phyloP scores from a whole-genome alignment of 2,888 invertebrate species.

The Idaea straminata region DNA sequence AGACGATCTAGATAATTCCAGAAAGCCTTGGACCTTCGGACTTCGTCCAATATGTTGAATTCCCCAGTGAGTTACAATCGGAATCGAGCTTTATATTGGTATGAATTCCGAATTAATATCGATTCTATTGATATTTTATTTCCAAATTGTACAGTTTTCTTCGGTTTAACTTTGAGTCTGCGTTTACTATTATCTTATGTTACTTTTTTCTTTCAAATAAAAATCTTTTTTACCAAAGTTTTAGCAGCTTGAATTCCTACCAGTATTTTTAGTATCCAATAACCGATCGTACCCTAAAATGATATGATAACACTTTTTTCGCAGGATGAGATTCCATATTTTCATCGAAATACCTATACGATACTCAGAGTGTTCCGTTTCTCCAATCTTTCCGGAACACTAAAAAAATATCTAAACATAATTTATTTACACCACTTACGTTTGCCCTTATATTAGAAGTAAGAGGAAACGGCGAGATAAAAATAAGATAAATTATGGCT shows the following conservation, averaged over 20 bases:
- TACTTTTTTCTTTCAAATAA: background rate
- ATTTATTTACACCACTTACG: constrained; percentile 43
- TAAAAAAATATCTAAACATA: constrained; percentile 27
- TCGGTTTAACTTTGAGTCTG: background rate
- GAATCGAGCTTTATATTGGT: constrained; percentile 44
- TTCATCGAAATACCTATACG: background rate
- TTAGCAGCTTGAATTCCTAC: background rate
- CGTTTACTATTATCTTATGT: background rate
- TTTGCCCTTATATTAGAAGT: constrained; percentile 43
- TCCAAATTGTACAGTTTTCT: constrained; percentile 11
- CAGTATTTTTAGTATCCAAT: background rate
- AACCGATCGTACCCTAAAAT: background rate
- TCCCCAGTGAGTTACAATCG: constrained; percentile 43
- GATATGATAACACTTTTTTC: constrained; percentile 7
- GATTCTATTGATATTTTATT: constrained; percentile 21
- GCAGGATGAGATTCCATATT: constrained; percentile 1
- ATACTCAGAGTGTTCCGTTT: background rate
- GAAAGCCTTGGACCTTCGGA: constrained; percentile 39
- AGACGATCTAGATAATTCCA: constrained; percentile 20
- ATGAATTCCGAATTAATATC: constrained; percentile 45
- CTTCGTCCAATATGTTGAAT: constrained; percentile 46
- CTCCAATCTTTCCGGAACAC: constrained; percentile 1
- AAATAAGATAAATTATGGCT: constrained; percentile 69
- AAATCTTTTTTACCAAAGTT: background rate
- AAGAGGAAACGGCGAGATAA: constrained; percentile 54